phyloP scores from a whole-genome alignment of 2,888 invertebrate species.

The Dyspetes luteomarginatus region DNA sequence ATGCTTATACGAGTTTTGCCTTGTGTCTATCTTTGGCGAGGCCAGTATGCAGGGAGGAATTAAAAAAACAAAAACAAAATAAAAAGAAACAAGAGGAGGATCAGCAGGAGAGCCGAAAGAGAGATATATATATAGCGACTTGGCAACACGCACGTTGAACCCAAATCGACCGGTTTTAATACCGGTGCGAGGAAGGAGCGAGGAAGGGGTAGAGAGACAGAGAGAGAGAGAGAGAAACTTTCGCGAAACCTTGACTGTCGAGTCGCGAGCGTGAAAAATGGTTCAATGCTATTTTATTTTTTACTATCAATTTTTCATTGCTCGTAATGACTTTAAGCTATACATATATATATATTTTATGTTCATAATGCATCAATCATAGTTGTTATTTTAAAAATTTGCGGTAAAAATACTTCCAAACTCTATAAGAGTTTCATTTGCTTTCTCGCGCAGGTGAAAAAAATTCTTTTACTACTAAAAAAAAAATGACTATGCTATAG shows the following conservation, averaged over 20 bases:
- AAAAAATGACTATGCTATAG: background rate
- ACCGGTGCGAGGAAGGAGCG: constrained; percentile 29
- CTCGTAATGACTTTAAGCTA: background rate
- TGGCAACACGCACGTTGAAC: constrained; percentile 60
- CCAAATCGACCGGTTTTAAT: constrained; percentile 64
- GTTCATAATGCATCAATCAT: background rate
- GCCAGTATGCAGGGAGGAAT: constrained; percentile 9
- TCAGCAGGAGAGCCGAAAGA: constrained; percentile 5
- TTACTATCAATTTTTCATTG: background rate
- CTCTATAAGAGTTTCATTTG: too few species aligned
- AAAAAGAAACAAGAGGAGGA: constrained; percentile 9
- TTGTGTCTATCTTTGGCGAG: constrained; percentile 41
- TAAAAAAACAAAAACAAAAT: too few species aligned
- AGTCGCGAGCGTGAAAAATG: constrained; percentile 11
- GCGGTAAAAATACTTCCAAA: too few species aligned
- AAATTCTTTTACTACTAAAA: background rate
- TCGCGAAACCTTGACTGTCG: constrained; percentile 12
- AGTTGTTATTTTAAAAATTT: background rate
- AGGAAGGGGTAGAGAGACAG: too few species aligned
- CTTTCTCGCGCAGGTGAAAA: too few species aligned
- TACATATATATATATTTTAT: too few species aligned
- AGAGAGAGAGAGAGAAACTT: constrained; percentile 3
- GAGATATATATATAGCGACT: constrained; percentile 29
- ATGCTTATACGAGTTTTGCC: constrained; percentile 4
- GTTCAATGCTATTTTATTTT: background rate